Percentiles rank a stretch among this genome's conserved stretches.
phyloP scores from a whole-genome alignment of 2,113 vertebrate genomes.

The Petroica traversi region DNA sequence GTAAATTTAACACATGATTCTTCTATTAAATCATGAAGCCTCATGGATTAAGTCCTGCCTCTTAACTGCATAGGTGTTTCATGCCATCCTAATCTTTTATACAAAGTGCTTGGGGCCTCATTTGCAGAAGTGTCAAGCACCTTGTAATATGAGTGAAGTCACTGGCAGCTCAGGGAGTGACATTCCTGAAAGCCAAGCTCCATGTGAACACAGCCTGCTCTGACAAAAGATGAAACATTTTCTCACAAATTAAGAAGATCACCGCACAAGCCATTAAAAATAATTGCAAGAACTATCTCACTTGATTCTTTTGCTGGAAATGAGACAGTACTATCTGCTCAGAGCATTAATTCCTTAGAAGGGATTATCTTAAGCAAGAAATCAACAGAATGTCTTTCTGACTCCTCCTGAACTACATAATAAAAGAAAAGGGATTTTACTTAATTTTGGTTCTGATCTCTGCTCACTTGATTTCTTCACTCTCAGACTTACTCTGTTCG shows the following conservation, averaged over 20 bases:
- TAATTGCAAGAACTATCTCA: constrained; percentile 79
- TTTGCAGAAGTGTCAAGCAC: not conserved
- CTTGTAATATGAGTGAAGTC: not conserved
- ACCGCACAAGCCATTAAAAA: constrained; percentile 79
- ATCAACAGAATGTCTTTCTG: constrained; percentile 75
- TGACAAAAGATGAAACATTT: constrained; percentile 77
- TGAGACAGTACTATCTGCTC: constrained; percentile 80
- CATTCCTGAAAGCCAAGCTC: constrained; percentile 2
- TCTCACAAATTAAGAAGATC: constrained; percentile 81
- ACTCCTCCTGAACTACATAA: constrained; percentile 71
- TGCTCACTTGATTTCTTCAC: constrained; percentile 59
- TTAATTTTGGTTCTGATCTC: constrained; percentile 64
- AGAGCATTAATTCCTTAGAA: constrained; percentile 77
- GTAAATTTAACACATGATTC: not conserved
- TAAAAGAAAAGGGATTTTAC: constrained; percentile 60
- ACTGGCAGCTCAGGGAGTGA: not conserved
- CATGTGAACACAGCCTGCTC: constrained; percentile 49
- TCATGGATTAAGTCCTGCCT: not conserved
- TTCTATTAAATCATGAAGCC: not conserved
- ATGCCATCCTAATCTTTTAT: constrained; percentile 7
- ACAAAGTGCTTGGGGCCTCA: constrained; percentile 20
- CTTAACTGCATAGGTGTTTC: constrained; percentile 41
- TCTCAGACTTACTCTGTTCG: not conserved
- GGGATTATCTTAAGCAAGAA: constrained; percentile 79
- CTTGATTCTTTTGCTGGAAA: constrained; percentile 78